Evolutionary conservation across 2,113 vertebrate species (phyloP).

Genomic region (Chaetops frenatus): DNA sequence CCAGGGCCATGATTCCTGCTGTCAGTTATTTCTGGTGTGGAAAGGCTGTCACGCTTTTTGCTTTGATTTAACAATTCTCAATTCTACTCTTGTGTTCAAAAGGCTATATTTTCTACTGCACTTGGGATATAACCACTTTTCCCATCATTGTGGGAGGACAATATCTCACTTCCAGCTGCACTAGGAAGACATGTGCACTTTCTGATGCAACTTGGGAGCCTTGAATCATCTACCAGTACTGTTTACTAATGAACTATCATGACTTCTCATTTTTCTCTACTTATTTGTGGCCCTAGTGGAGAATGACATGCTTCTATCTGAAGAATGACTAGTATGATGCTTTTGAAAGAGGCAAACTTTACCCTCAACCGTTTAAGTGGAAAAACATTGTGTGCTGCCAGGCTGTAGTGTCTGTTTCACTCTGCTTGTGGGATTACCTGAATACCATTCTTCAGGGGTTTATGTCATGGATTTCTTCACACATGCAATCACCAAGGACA

Average conservation of each 20-base stretch:
- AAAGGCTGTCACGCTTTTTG: slow-evolving; percentile 43
- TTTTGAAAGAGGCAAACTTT: slow-evolving; percentile 14
- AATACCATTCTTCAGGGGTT: not conserved
- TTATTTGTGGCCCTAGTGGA: not conserved
- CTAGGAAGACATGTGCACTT: not conserved
- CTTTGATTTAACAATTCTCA: slow-evolving; percentile 51
- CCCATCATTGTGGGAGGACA: slow-evolving; percentile 8
- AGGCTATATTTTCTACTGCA: slow-evolving; percentile 12
- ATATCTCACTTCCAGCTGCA: slow-evolving; percentile 6
- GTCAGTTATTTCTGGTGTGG: slow-evolving; percentile 42
- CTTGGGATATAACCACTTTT: slow-evolving; percentile 41
- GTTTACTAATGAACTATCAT: slow-evolving; percentile 30
- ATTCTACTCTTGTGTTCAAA: not conserved
- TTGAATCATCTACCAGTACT: not conserved
- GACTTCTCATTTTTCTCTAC: slow-evolving; percentile 24
- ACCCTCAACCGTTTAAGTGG: not conserved
- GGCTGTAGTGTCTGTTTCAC: not conserved
- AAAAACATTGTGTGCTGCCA: not conserved
- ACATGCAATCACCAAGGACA: not conserved
- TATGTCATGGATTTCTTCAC: not conserved
- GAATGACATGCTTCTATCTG: not conserved
- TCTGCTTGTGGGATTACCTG: not conserved
- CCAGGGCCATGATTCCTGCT: slow-evolving; percentile 24
- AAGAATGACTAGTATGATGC: not conserved
- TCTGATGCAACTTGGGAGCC: not conserved